A percentile compares a stretch with the other conserved stretches of the same genome.
Conservation (phyloP, 2,888 invertebrate species). For the Acleris holmiana region DNA sequence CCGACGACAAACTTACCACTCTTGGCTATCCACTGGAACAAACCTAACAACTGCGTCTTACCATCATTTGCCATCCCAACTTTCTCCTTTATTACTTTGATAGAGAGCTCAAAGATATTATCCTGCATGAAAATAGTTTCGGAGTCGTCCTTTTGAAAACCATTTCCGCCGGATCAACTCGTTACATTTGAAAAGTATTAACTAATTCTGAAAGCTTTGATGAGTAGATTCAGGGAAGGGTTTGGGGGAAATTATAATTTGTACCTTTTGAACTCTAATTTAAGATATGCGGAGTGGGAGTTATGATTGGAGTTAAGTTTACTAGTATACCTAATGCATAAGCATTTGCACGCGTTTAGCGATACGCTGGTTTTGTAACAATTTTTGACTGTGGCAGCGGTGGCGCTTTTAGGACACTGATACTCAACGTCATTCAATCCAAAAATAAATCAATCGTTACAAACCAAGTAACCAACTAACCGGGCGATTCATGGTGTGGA, state of each 20-base stretch:
- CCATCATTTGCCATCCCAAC: constrained; percentile 13
- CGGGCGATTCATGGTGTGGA: constrained; percentile 30
- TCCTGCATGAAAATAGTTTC: constrained; percentile 28
- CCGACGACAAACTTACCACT: constrained; percentile 75
- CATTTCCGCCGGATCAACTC: constrained; percentile 73
- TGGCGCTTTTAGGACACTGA: background rate
- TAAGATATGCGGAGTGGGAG: constrained; percentile 2
- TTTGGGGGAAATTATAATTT: constrained; percentile 36
- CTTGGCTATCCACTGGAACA: constrained; percentile 43
- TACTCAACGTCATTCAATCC: constrained; percentile 21
- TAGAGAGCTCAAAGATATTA: constrained; percentile 11
- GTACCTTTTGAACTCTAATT: constrained; percentile 33
- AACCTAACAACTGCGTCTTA: constrained; percentile 12
- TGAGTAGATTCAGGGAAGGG: constrained; percentile 53
- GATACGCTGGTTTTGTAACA: no score
- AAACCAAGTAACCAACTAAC: constrained; percentile 37
- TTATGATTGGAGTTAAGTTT: background rate
- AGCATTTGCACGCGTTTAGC: no score
- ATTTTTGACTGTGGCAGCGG: no score
- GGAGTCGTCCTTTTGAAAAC: constrained; percentile 47
- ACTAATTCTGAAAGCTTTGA: constrained; percentile 70
- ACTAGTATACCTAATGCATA: no score
- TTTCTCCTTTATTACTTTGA: constrained; percentile 24
- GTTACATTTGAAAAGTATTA: constrained; percentile 67
- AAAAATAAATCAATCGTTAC: constrained; percentile 35